phyloP scores from a whole-genome alignment of 2,113 vertebrate species.

The Carlito syrichta region DNA sequence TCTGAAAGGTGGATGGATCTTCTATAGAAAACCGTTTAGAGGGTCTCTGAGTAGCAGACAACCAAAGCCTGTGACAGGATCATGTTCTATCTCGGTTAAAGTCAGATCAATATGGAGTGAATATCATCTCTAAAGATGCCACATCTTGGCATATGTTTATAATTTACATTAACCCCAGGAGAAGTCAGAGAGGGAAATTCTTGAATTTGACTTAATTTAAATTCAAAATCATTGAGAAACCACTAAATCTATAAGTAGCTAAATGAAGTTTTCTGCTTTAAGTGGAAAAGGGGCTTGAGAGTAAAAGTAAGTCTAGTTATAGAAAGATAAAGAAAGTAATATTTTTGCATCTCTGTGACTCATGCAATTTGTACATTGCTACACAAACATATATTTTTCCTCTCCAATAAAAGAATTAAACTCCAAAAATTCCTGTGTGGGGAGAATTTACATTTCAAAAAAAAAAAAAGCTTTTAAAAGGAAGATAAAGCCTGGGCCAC shows the following conservation, averaged over 20 bases:
- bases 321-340: constrained; percentile 38
- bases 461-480: constrained; percentile 37
- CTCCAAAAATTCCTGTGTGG: constrained; percentile 36
- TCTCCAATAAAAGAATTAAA: constrained; percentile 11
- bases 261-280: constrained; percentile 33
- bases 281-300: background rate
- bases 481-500: constrained; percentile 30
- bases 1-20: background rate
- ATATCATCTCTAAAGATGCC: background rate
- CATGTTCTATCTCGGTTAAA: background rate
- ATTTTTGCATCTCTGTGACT: constrained; percentile 51
- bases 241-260: background rate
- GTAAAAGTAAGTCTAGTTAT: constrained; percentile 44
- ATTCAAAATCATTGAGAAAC: constrained; percentile 19
- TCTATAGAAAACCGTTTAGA: background rate
- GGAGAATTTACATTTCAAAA: constrained; percentile 49
- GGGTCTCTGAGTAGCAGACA: background rate
- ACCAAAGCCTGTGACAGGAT: background rate
- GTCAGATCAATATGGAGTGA: background rate
- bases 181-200: background rate
- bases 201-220: constrained; percentile 5
- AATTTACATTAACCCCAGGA: background rate
- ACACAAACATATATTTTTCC: constrained; percentile 37
- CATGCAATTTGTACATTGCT: constrained; percentile 39
- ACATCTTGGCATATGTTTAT: background rate